phyloP scores from a whole-genome alignment of 30 jellyfish, hydroid and myxozoan genomes.

The Turritopsis rubra region DNA sequence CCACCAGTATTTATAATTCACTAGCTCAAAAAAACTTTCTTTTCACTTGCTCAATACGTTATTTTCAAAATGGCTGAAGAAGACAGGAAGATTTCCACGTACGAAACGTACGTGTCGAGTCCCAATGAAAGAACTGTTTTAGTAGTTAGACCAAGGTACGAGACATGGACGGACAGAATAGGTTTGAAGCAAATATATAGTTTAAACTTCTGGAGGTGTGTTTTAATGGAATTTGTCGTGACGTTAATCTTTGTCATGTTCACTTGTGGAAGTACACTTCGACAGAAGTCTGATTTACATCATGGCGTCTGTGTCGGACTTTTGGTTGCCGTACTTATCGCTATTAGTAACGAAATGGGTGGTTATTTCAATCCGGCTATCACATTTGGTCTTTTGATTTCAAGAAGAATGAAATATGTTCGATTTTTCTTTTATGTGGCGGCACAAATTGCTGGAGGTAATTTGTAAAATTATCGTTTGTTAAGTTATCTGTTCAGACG shows the following conservation, averaged over 20 bases:
- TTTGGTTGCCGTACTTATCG: slow-evolving; percentile 9
- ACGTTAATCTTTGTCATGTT: slow-evolving; percentile 3
- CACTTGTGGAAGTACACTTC: slow-evolving; percentile 19
- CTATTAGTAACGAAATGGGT: neutral
- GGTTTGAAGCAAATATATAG: neutral
- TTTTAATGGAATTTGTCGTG: slow-evolving; percentile 1
- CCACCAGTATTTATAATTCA: neutral
- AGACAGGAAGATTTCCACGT: slow-evolving; percentile 9
- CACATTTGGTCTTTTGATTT: slow-evolving; percentile 4
- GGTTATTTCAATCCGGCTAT: slow-evolving; percentile 25
- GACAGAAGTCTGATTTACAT: neutral
- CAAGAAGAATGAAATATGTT: neutral
- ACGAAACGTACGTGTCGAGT: slow-evolving; percentile 17
- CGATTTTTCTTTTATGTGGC: slow-evolving; percentile 17
- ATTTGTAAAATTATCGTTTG: neutral
- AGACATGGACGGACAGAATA: slow-evolving; percentile 14
- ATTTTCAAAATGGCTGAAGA: slow-evolving; percentile 14
- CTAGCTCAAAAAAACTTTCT: neutral
- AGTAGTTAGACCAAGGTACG: neutral
- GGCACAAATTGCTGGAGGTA: slow-evolving; percentile 24
- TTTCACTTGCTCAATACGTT: neutral
- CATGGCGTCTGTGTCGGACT: slow-evolving; percentile 21
- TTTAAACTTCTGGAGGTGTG: slow-evolving; percentile 10
- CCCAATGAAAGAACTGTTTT: slow-evolving; percentile 17
- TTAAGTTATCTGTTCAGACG: neutral